phyloP scores from a whole-genome alignment of 2,888 invertebrate species.

The Nebria brevicollis region DNA sequence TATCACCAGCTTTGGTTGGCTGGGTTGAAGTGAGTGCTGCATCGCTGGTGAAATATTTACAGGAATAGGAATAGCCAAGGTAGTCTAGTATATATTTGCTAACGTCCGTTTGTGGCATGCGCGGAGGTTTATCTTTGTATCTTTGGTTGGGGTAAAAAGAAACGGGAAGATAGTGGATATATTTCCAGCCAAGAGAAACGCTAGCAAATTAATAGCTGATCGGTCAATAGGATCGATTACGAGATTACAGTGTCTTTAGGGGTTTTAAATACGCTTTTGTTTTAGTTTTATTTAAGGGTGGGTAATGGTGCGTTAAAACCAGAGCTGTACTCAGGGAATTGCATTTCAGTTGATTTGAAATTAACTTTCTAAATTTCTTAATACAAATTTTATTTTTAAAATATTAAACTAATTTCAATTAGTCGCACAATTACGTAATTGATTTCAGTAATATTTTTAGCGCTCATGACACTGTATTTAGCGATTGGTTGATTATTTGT shows the following conservation, averaged over 20 bases:
- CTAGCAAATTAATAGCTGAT: slow-evolving; percentile 1
- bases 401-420: too few species aligned
- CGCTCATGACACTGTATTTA: too few species aligned
- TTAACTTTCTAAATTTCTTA: too few species aligned
- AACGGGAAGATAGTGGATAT: background rate
- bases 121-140: background rate
- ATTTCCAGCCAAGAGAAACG: background rate
- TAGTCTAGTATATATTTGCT: background rate
- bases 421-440: too few species aligned
- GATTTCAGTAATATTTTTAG: too few species aligned
- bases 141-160: background rate
- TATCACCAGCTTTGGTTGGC: background rate
- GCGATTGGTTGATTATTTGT: too few species aligned
- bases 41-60: background rate
- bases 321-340: background rate
- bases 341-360: background rate
- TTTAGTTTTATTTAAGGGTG: background rate
- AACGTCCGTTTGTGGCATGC: background rate
- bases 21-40: background rate
- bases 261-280: background rate
- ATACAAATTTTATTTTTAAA: too few species aligned
- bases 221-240: background rate
- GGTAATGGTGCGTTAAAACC: background rate
- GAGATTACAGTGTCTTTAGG: slow-evolving; percentile 1
- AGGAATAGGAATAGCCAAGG: background rate